These are phyloP conservation scores for Prunella strophiata DNA, from an alignment of 2,797 vertebrate genomes.

Conservation along the genomic window DNA sequence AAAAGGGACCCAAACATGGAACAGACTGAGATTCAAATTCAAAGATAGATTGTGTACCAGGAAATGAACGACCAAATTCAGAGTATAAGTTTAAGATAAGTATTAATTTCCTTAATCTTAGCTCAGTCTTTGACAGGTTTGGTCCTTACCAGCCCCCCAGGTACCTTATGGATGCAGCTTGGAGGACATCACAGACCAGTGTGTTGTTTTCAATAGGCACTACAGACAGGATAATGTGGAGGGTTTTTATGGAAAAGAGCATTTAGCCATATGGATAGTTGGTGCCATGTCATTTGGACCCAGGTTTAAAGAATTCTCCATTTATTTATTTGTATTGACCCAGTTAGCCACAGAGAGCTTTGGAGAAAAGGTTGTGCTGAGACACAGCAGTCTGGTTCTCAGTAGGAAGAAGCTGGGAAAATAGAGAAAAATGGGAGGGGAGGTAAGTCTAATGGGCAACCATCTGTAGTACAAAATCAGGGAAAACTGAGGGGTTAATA, in stretches of 20 bases:
- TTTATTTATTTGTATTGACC: slow-evolving; percentile 15
- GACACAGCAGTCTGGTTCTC: not conserved
- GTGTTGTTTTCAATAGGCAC: not conserved
- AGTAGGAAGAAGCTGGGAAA: not conserved
- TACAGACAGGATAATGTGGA: not conserved
- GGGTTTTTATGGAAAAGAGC: not conserved
- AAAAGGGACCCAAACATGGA: not conserved
- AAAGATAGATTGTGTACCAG: not conserved
- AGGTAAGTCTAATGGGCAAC: not conserved
- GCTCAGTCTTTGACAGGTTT: not conserved
- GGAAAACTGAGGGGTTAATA: not conserved
- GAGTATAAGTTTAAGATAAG: not conserved
- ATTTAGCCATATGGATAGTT: not conserved
- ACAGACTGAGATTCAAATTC: not conserved
- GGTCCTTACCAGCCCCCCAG: not conserved
- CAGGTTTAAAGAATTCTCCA: not conserved
- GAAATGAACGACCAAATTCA: not conserved
- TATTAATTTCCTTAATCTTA: not conserved
- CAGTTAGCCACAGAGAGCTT: not conserved
- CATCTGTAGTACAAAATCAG: not conserved
- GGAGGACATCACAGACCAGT: not conserved
- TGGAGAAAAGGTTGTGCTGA: not conserved
- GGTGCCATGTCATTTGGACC: not conserved
- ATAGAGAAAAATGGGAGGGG: not conserved
- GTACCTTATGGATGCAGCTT: not conserved